Percentiles rank a stretch among this genome's conserved stretches.
These are phyloP conservation scores for Saturnia pavonia DNA, from an alignment of 2,888 invertebrate species.

Conservation along the genomic window DNA sequence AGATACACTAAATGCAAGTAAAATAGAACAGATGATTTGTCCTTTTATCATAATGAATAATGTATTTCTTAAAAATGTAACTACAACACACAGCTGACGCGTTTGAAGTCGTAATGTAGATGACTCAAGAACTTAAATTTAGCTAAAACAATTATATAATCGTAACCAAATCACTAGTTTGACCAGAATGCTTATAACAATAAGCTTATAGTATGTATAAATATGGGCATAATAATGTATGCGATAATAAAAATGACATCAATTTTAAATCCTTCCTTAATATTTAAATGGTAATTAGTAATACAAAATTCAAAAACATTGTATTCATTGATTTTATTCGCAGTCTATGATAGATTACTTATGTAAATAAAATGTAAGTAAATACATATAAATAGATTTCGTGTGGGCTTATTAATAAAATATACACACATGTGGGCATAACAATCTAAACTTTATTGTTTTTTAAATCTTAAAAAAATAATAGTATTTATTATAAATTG, in stretches of 20 bases:
- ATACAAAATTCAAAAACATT: neutral
- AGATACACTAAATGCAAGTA: neutral
- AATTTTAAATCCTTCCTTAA: conserved; percentile 31
- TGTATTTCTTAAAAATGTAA: conserved; percentile 28
- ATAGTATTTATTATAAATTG: no score
- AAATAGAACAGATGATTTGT: conserved; percentile 24
- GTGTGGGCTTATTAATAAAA: neutral
- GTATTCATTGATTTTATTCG: neutral
- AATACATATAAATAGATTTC: neutral
- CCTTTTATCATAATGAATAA: conserved; percentile 32
- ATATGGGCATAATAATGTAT: conserved; percentile 29
- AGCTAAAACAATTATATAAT: conserved; percentile 47
- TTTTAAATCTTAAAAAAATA: neutral
- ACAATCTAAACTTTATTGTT: neutral
- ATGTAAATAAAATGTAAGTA: no score
- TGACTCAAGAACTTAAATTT: conserved; percentile 50
- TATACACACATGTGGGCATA: neutral
- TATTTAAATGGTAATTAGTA: neutral
- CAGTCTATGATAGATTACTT: neutral
- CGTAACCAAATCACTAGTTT: conserved; percentile 61
- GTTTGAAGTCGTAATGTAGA: conserved; percentile 59
- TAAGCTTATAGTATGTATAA: conserved; percentile 32
- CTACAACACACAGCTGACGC: conserved; percentile 53
- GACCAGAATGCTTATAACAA: conserved; percentile 46
- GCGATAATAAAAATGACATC: conserved; percentile 46